Base-by-base conservation (phyloP, 2,113 vertebrate genomes). In the Misgurnus anguillicaudatus region DNA sequence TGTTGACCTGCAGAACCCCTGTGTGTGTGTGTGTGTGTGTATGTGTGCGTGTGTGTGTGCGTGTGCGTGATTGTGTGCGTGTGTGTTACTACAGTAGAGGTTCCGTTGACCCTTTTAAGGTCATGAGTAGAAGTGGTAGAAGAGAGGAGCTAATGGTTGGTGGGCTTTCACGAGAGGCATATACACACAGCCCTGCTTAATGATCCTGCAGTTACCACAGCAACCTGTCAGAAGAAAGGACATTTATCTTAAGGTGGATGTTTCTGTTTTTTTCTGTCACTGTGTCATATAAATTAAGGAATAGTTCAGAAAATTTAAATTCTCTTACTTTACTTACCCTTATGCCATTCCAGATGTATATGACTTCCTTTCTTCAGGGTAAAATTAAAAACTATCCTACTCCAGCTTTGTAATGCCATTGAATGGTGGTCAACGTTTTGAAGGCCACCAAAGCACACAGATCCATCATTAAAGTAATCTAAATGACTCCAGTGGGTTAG, bases 121-220 rank as follows among this genome's bases (percentile, higher is more conserved):
- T 66, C 53, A 58, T 17, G 51, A 55, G 8, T 38, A 17, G 41
- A 70, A 71, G 79, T 42, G 58, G 39, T 73, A 55, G 21, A 80
- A 42, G 62, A 76, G 75, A 48, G 64, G 67, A 76, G 64, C 78
- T 80, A 81, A 87, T 73, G 61, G 68, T 42, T 21, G 62, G 80
- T 84, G 80, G 64, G 66, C 61, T 58, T 75, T 68, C 65, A 19
- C 58, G 69, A 83, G 75, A 77, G 39, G 65, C 41, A n/a, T 74
- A 11, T 24, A 74, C 57, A 71, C 79, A 72, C 48, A 61, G 82
- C 84, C 71, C 13, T 38, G 64, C 84, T 84, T 87, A 86, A 87
- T 41, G 81, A 87, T 80, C 21, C 41, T 67, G 67, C 73, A 66
- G 88, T 91, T 91, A 82, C 87, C 88, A 71, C n/a, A 87, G 87